Base-by-base conservation (phyloP, 2,113 vertebrate species). In the Dunckerocampus dactyliophorus region DNA sequence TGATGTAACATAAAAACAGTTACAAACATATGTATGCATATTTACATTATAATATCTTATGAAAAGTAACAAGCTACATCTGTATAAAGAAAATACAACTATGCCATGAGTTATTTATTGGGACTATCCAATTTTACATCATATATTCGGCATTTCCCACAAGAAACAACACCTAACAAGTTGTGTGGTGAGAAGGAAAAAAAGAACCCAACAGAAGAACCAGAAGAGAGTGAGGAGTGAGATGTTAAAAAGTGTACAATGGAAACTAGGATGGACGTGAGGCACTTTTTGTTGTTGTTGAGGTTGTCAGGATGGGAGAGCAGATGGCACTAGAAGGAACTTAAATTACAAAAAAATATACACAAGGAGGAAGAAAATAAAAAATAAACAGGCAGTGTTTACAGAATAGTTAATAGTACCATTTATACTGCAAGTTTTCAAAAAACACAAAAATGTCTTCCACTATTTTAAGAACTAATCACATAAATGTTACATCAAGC, bases 1-100 rank as follows among this genome's bases (percentile, higher is more conserved):
- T 92, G 89, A 91, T 91, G 88, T 93, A 96, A 95, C 92, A 92
- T 91, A 91, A 92, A 93, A 93, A 88, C 90, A 91, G 90, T 94
- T 94, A 95, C 93, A 95, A 95, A 96, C 87, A 93, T 90, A 90
- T 91, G 89, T 93, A 91, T 92, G 92, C 90, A 87, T 97, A 95
- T 96, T 94, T 96, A 97, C 93, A 97, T 92, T 91, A 93, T 93
- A 91, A 43, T 93, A 93, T 89, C 5, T 93, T 90, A 89, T 89
- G 89, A 90, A 93, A 93, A 92, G 85, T 91, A 93, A 90, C 90
- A 90, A 92, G 92, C 89, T 93, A 92, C 89, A 91, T 87, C 91
- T 85, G 90, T 91, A 92, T 92, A 89, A 88, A 90, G 89, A 88
- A 93, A 93, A 94, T 92, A 93, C 90, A 93, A 86, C 88, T 90